Percentiles rank a stretch among this genome's conserved stretches.
Conservation (phyloP, 2,888 invertebrate genomes). For the Eupelmus urozonus region DNA sequence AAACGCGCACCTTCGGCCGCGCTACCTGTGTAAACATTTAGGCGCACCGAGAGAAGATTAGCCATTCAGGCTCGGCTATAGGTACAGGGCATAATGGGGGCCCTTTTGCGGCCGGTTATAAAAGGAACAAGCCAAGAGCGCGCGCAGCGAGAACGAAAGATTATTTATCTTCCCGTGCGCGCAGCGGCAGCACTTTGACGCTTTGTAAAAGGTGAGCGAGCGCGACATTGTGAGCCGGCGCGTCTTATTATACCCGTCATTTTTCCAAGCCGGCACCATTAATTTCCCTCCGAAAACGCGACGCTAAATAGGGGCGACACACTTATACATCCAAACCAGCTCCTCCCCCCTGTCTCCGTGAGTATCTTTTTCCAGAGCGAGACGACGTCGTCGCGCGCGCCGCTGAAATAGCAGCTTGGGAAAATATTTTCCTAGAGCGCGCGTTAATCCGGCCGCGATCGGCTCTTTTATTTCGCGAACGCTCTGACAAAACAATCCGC, state of each 20-base stretch:
- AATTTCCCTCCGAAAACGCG: constrained; percentile 11
- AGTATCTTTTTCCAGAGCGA: background rate
- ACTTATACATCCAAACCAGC: background rate
- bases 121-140: background rate
- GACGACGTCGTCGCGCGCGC: constrained; percentile 14
- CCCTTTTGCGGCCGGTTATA: background rate
- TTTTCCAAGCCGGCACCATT: constrained; percentile 15
- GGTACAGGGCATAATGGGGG: background rate
- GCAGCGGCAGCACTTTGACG: too few relatives aligned
- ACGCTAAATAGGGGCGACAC: constrained; percentile 9
- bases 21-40: constrained; percentile 32
- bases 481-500: constrained; percentile 29
- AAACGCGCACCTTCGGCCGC: too few relatives aligned
- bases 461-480: constrained; percentile 3
- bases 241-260: constrained; percentile 30
- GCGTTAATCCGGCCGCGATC: constrained; percentile 31
- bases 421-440: constrained; percentile 62
- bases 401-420: constrained; percentile 60
- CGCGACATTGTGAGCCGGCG: constrained; percentile 44
- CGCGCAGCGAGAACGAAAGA: background rate
- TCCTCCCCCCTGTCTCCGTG: background rate
- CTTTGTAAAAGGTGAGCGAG: background rate
- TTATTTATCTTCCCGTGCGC: constrained; percentile 40
- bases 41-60: background rate
- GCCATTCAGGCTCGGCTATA: background rate